Conservation (phyloP, 2,888 invertebrate species). For the Spicauda simplicius region DNA sequence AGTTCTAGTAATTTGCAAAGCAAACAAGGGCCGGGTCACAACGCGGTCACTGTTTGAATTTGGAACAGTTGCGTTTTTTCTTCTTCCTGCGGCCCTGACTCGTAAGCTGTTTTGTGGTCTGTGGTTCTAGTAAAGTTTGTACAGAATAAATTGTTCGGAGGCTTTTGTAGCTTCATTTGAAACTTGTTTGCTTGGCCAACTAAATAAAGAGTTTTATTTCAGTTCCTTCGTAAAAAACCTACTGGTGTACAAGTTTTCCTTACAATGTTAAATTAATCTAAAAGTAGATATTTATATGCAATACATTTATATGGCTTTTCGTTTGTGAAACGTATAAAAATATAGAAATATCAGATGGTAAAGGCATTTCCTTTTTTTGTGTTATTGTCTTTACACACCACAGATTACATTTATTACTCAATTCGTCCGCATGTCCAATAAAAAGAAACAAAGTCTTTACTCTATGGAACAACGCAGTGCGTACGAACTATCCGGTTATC, state of each 20-base stretch:
- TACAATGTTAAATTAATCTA: background rate
- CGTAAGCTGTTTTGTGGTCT: conserved; percentile 35
- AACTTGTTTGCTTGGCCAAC: conserved; percentile 21
- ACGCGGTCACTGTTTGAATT: conserved; percentile 35
- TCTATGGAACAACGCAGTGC: conserved; percentile 38
- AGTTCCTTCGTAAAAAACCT: background rate
- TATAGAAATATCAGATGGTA: no score
- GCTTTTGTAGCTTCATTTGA: conserved; percentile 33
- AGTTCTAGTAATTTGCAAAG: conserved; percentile 56
- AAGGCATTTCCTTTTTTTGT: background rate
- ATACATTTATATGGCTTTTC: background rate
- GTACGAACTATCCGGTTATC: conserved; percentile 73
- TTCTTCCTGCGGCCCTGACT: conserved; percentile 29
- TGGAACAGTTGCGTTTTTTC: conserved; percentile 32
- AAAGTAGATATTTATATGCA: background rate
- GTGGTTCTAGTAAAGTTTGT: conserved; percentile 34
- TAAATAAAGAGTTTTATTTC: conserved; percentile 9
- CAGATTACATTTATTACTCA: background rate
- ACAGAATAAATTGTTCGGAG: conserved; percentile 30
- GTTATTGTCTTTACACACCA: background rate
- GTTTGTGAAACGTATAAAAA: background rate
- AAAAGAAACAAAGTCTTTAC: background rate
- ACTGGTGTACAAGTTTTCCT: background rate
- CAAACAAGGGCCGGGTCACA: conserved; percentile 61
- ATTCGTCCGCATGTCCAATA: conserved; percentile 1